Evolutionary conservation across 2,888 invertebrate species (phyloP).

Genomic region (Pollenia amentaria): DNA sequence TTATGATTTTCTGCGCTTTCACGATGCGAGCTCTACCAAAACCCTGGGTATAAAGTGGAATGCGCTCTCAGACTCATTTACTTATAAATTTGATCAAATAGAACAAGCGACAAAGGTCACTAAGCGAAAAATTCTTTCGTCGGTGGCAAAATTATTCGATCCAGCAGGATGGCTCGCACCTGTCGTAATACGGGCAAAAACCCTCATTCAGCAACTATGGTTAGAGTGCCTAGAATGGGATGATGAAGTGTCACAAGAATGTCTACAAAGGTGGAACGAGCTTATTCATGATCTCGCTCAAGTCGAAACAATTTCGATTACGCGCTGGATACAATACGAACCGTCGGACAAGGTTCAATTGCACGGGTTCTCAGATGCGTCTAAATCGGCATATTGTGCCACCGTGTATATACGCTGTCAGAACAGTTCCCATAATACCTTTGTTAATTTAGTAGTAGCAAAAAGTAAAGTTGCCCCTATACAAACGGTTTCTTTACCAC

Average conservation of each 20-base stretch:
- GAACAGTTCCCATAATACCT: background rate
- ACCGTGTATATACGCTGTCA: too few relatives aligned
- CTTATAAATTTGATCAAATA: background rate
- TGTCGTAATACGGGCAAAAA: too few relatives aligned
- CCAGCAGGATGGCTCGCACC: background rate
- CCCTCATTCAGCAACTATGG: background rate
- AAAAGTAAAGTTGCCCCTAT: slow-evolving; percentile 23
- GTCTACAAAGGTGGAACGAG: background rate
- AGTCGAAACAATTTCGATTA: background rate
- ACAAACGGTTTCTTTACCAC: background rate
- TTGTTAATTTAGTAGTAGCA: slow-evolving; percentile 5
- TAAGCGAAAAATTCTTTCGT: background rate
- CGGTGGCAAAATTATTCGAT: background rate
- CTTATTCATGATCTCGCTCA: background rate
- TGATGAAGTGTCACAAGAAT: background rate
- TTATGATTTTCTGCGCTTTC: background rate
- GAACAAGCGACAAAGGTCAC: background rate
- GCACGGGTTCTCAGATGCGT: slow-evolving; percentile 1
- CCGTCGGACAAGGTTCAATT: too few relatives aligned
- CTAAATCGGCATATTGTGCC: background rate
- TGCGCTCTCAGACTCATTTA: background rate
- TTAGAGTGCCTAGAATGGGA: background rate
- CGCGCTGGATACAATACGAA: too few relatives aligned
- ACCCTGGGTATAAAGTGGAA: background rate
- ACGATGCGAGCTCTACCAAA: background rate